Evolutionary conservation across 2,113 vertebrate genomes (phyloP).

Genomic region (Nanger granti): DNA sequence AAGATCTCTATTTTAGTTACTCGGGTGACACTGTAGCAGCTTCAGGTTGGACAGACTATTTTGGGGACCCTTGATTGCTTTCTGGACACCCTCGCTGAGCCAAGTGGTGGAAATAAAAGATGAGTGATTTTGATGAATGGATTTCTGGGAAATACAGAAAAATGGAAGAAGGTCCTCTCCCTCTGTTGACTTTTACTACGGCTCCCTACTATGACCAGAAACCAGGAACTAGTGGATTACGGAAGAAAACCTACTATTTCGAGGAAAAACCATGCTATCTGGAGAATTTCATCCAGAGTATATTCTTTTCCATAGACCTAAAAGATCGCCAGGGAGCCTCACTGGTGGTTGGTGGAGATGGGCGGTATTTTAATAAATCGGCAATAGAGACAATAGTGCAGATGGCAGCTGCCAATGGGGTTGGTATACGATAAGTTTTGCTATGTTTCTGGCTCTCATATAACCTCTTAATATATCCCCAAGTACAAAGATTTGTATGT

Average conservation of each 20-base stretch:
- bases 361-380: constrained; percentile 91
- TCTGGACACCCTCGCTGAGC: constrained; percentile 61
- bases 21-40: constrained; percentile 56
- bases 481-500: background rate
- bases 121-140: constrained; percentile 58
- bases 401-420: constrained; percentile 98
- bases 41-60: constrained; percentile 79
- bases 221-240: constrained; percentile 86
- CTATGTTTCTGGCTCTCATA: constrained; percentile 47
- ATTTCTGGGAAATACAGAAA: constrained; percentile 45
- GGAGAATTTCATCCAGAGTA: constrained; percentile 95
- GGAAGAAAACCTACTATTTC: constrained; percentile 88
- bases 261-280: constrained; percentile 91
- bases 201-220: constrained; percentile 91
- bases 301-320: constrained; percentile 95
- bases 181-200: constrained; percentile 89
- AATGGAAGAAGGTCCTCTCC: constrained; percentile 88
- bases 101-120: constrained; percentile 24
- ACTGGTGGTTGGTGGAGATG: constrained; percentile 94
- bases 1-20: constrained; percentile 79
- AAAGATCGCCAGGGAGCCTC: constrained; percentile 94
- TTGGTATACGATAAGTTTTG: constrained; percentile 81
- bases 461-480: constrained; percentile 1
- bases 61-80: constrained; percentile 73
- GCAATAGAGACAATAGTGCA: constrained; percentile 92